Evolutionary conservation across 1,140 invertebrate genomes (phyloP), one percentile per base, ranked within the genome.

Genomic region (Heterodera schachtii): DNA sequence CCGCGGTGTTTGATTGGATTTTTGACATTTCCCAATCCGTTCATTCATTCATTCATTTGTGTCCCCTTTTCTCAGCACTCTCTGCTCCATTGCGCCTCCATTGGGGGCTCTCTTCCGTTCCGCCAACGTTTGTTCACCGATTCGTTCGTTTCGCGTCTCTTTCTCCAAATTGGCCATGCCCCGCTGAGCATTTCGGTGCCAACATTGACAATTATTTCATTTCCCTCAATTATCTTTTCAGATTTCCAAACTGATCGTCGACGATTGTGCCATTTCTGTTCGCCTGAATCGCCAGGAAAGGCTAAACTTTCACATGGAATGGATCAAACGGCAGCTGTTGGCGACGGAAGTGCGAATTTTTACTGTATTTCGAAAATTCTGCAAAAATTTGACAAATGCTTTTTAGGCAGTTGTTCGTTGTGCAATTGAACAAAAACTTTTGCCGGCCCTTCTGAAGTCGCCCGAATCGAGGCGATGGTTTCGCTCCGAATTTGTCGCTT

Each of bases 401-500:
- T 60, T 60, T 64, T 64, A 64, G 57, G 16, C 16, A 2, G 13
- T 5, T 64, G 57, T 67, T 2, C 44, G 75, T 3, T 19, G 67
- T 19, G 44, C 75, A 41, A 52, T 77, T 11, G 75, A 77, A 57
- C 57, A 77, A 46, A 77, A 77, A 41, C 43, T 77, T n/a, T 77
- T 77, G 66, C 75, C 75, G 1, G 49, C 44, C 31, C 66, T 77
- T 44, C n/a, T 64, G 66, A 60, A 67, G 21, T 52, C 57, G 57
- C 75, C 75, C 9, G 75, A 77, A 57, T 43, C 75, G 44, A 77
- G 75, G 41, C 46, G 57, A 21, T 77, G 75, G 75, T 77, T 77
- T 21, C 44, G 57, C 66, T 60, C 11, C 16, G 47, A 77, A 77
- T 77, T 77, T 69, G 7, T 13, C 9, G 19, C 66, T 9, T 77